phyloP scores from a whole-genome alignment of 2,797 vertebrate genomes.

The Aulostomus chinensis region DNA sequence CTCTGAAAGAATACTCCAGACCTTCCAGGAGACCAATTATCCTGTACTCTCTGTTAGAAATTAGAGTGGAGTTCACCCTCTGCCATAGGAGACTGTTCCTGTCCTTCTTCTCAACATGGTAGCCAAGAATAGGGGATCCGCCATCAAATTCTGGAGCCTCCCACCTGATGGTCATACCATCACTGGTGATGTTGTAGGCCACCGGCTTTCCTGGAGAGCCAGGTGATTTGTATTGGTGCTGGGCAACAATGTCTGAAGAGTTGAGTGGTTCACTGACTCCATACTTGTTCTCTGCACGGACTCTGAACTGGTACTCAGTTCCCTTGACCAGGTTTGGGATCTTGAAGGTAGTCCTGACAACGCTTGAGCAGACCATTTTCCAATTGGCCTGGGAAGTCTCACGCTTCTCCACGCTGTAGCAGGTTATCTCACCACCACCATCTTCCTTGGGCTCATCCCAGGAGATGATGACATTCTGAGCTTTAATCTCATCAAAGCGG shows the following conservation, averaged over 20 bases:
- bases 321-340: conserved; percentile 94
- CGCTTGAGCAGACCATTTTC: conserved; percentile 97
- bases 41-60: conserved; percentile 94
- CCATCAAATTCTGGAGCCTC: conserved; percentile 94
- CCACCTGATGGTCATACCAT: conserved; percentile 96
- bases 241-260: conserved; percentile 86
- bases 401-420: conserved; percentile 95
- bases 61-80: conserved; percentile 88
- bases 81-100: conserved; percentile 98
- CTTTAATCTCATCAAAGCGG: conserved; percentile 94
- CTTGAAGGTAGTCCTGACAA: conserved; percentile 92
- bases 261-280: conserved; percentile 89
- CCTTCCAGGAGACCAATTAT: conserved; percentile 91
- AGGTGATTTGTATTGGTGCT: conserved; percentile 96
- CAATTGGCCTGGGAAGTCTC: conserved; percentile 94
- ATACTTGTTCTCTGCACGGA: conserved; percentile 95
- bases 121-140: conserved; percentile 92
- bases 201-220: conserved; percentile 93
- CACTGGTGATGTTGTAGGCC: conserved; percentile 91
- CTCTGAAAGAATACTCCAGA: conserved; percentile 96
- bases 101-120: conserved; percentile 97
- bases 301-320: conserved; percentile 92
- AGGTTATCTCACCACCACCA: conserved; percentile 94
- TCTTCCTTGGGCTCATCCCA: conserved; percentile 94
- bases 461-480: conserved; percentile 92